Evolutionary conservation across 2,888 invertebrate genomes (phyloP).

Genomic region (Hypomecis punctinalis): DNA sequence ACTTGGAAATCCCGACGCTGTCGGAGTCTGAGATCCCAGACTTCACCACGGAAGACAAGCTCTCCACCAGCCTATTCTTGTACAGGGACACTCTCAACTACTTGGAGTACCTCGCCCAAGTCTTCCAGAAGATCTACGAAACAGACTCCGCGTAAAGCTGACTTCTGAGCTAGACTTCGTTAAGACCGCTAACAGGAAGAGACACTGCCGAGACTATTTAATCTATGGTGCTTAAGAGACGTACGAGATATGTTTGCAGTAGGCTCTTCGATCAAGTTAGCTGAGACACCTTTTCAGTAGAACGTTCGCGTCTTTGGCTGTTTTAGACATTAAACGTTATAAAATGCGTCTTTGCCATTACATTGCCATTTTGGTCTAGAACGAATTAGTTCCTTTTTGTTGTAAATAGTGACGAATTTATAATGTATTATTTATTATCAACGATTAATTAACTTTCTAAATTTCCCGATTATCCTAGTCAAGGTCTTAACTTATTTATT

Average conservation of each 20-base stretch:
- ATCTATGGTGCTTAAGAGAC: constrained; percentile 48
- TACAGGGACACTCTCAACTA: constrained; percentile 76
- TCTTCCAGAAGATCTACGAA: constrained; percentile 67
- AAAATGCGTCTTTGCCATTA: constrained; percentile 78
- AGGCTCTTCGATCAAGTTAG: constrained; percentile 54
- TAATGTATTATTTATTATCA: constrained; percentile 77
- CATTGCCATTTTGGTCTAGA: constrained; percentile 83
- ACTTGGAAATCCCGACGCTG: constrained; percentile 63
- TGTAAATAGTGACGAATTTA: constrained; percentile 82
- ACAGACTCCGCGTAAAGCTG: constrained; percentile 53
- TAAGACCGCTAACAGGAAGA: constrained; percentile 50
- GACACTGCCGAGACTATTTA: constrained; percentile 40
- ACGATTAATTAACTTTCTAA: constrained; percentile 68
- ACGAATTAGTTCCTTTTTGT: constrained; percentile 82
- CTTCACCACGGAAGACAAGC: constrained; percentile 54
- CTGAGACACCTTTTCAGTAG: constrained; percentile 55
- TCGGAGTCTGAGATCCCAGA: constrained; percentile 64
- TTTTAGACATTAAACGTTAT: constrained; percentile 67
- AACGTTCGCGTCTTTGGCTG: constrained; percentile 70
- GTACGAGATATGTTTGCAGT: constrained; percentile 39
- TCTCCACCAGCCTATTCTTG: constrained; percentile 59
- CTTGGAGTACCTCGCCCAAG: constrained; percentile 69
- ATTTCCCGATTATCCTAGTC: constrained; percentile 82
- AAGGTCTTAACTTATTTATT: constrained; percentile 81
- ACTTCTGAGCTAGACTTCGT: constrained; percentile 42